These are phyloP conservation scores for Trichopoda pennipes DNA, from an alignment of 2,888 invertebrate genomes.

Conservation along the genomic window DNA sequence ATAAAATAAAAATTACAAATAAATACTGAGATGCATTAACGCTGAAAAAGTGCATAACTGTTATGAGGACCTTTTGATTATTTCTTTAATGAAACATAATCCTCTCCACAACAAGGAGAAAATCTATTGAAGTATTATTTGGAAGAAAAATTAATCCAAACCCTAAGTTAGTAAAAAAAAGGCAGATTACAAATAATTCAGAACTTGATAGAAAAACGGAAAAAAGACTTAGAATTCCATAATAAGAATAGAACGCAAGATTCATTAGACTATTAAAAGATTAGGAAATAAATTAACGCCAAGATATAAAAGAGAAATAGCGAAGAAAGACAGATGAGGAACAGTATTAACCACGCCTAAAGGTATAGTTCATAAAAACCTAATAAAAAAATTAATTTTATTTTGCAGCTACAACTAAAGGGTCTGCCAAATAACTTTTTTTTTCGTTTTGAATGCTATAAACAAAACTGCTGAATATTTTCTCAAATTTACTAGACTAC, in stretches of 20 bases:
- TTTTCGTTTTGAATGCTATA: too few relatives aligned
- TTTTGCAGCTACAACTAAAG: too few relatives aligned
- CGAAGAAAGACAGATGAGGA: slow-evolving; percentile 19
- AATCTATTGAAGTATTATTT: slow-evolving; percentile 54
- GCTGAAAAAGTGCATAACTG: slow-evolving; percentile 37
- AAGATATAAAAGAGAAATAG: slow-evolving; percentile 19
- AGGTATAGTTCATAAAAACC: slow-evolving; percentile 12
- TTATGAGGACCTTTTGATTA: slow-evolving; percentile 36
- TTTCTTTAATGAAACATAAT: slow-evolving; percentile 55
- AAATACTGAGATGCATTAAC: slow-evolving; percentile 25
- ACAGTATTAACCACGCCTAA: not conserved
- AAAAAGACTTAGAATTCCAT: slow-evolving; percentile 1
- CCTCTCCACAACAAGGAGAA: slow-evolving; percentile 50
- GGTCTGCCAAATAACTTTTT: too few relatives aligned
- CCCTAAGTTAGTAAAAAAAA: slow-evolving; percentile 8
- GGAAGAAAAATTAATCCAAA: slow-evolving; percentile 11
- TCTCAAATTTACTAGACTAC: not conserved
- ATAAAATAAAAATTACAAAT: too few relatives aligned
- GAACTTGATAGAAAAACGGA: slow-evolving; percentile 5
- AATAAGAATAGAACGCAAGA: slow-evolving; percentile 2
- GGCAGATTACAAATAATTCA: slow-evolving; percentile 8
- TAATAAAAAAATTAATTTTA: too few relatives aligned
- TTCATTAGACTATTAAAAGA: not conserved
- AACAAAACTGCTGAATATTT: too few relatives aligned
- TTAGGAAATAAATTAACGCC: too few relatives aligned